Conservation (phyloP, 2,797 vertebrate genomes). For the Rhincodon typus region DNA sequence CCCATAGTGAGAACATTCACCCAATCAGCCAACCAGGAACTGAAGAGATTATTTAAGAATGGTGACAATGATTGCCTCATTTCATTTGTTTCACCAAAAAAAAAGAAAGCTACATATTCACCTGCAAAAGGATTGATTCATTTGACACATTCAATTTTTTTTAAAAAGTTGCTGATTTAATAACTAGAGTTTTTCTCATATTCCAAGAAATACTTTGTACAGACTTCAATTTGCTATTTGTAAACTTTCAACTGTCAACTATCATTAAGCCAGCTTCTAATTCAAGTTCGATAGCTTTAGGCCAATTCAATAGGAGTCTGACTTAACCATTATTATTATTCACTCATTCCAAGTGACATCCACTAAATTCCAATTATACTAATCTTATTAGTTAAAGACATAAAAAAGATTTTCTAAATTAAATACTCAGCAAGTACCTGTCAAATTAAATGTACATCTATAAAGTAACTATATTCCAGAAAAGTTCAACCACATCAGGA, state of each 20-base stretch:
- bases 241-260: slow-evolving; percentile 1
- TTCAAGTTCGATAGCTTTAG: neutral
- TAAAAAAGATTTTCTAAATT: neutral
- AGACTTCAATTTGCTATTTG: neutral
- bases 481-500: neutral
- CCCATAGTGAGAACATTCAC: neutral
- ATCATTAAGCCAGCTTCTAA: neutral
- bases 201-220: neutral
- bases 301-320: neutral
- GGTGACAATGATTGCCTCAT: neutral
- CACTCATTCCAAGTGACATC: neutral
- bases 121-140: neutral
- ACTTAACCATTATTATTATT: neutral
- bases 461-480: neutral
- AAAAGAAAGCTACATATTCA: neutral
- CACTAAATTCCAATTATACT: neutral
- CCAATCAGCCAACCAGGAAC: neutral
- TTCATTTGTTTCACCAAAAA: neutral
- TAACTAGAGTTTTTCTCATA: neutral
- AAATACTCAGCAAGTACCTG: neutral
- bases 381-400: neutral
- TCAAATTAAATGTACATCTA: neutral
- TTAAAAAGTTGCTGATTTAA: neutral
- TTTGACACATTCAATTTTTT: neutral
- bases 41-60: neutral